Evolutionary conservation across 2,797 vertebrate species (phyloP).

Genomic region (Acanthopagrus latus): DNA sequence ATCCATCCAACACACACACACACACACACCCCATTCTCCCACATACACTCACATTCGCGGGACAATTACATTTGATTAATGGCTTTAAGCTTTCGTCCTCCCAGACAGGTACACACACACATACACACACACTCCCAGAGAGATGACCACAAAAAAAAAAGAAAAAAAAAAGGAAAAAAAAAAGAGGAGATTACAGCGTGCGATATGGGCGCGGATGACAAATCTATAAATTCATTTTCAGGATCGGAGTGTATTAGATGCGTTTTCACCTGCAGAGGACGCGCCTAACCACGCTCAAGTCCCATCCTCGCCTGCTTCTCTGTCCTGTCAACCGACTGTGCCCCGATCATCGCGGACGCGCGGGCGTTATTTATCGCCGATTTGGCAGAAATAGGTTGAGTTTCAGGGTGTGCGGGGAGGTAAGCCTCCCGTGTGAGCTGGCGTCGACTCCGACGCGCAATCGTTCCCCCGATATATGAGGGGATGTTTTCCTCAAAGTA

Average conservation of each 20-base stretch:
- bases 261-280: slow-evolving; percentile 81
- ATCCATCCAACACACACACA: neutral
- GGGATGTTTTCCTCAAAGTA: slow-evolving; percentile 45
- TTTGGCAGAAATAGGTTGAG: neutral
- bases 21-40: slow-evolving; percentile 11
- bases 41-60: slow-evolving; percentile 40
- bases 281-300: slow-evolving; percentile 68
- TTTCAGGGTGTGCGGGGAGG: neutral
- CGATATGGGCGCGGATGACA: slow-evolving; percentile 26
- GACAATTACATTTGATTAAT: slow-evolving; percentile 78
- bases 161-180: no score
- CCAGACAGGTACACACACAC: slow-evolving; percentile 20
- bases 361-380: slow-evolving; percentile 2
- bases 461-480: neutral
- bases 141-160: slow-evolving; percentile 8
- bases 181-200: slow-evolving; percentile 13
- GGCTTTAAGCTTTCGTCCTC: slow-evolving; percentile 50
- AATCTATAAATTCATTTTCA: slow-evolving; percentile 42
- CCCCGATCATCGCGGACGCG: slow-evolving; percentile 27
- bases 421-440: neutral
- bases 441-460: neutral
- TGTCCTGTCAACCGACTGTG: slow-evolving; percentile 54
- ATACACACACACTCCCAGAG: neutral
- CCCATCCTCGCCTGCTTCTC: slow-evolving; percentile 23
- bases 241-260: slow-evolving; percentile 26